Evolutionary conservation across 2,113 vertebrate species (phyloP).

Genomic region (Gadus macrocephalus): DNA sequence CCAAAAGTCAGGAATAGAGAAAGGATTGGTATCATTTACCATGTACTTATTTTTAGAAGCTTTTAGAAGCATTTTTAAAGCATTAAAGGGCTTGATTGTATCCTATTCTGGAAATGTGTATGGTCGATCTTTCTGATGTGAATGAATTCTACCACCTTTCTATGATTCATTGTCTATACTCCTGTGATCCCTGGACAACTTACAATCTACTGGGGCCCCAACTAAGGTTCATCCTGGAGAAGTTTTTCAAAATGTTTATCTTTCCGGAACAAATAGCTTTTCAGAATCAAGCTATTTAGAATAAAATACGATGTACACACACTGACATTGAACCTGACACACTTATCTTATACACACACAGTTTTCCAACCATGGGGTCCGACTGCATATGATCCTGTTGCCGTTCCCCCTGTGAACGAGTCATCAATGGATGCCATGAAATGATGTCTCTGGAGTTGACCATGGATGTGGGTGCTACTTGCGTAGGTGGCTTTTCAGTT

Average conservation of each 20-base stretch:
- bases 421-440: conserved; percentile 31
- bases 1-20: conserved; percentile 7
- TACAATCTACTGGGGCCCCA: too few relatives aligned
- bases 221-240: too few relatives aligned
- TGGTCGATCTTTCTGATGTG: conserved; percentile 1
- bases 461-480: conserved; percentile 24
- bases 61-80: conserved; percentile 40
- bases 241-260: too few relatives aligned
- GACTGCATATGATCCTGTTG: conserved; percentile 44
- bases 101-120: conserved; percentile 13
- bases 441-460: conserved; percentile 33
- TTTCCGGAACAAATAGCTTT: too few relatives aligned
- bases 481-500: conserved; percentile 46
- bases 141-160: too few relatives aligned
- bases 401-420: conserved; percentile 10
- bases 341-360: too few relatives aligned
- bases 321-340: conserved; percentile 24
- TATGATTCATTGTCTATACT: too few relatives aligned
- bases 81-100: conserved; percentile 37
- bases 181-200: too few relatives aligned
- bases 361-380: conserved; percentile 10
- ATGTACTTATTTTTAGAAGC: conserved; percentile 41
- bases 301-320: conserved; percentile 24
- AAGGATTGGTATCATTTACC: conserved; percentile 54
- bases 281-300: too few relatives aligned